Percentiles rank a stretch among this genome's conserved stretches.
phyloP scores from a whole-genome alignment of 2,113 vertebrate species.

The Gnathonemus echidnorhynchus region DNA sequence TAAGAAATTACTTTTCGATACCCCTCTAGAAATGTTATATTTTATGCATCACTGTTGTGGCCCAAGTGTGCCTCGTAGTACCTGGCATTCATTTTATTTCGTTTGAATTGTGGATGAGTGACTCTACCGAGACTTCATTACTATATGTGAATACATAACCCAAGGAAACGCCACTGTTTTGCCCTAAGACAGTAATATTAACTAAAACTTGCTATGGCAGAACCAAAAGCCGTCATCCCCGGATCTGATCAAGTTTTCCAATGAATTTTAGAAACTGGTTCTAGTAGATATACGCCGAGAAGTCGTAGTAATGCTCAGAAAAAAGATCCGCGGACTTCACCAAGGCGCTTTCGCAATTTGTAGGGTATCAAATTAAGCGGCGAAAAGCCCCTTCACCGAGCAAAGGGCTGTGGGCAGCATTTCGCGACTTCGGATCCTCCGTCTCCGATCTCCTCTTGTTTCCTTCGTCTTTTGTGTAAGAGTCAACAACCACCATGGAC shows the following conservation, averaged over 20 bases:
- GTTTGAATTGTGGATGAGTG: background rate
- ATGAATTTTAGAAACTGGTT: background rate
- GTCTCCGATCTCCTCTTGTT: background rate
- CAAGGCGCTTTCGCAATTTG: background rate
- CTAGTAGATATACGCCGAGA: background rate
- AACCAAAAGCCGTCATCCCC: background rate
- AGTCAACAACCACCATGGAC: slow-evolving; percentile 65
- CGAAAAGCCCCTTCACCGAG: background rate
- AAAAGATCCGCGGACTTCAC: slow-evolving; percentile 3
- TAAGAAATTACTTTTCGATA: background rate
- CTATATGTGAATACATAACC: background rate
- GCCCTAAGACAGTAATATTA: background rate
- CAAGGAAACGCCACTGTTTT: background rate
- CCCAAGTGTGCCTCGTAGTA: background rate
- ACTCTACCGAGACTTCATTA: background rate
- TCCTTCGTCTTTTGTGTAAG: background rate
- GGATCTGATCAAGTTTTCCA: background rate
- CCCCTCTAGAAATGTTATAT: background rate
- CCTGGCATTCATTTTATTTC: background rate
- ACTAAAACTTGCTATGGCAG: background rate
- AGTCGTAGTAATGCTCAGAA: slow-evolving; percentile 2
- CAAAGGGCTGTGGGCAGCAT: background rate
- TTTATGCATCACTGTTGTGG: background rate
- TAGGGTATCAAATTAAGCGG: background rate
- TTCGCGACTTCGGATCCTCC: background rate